A percentile compares a stretch with the other conserved stretches of the same genome.
Conservation (phyloP, 2,888 invertebrate species). For the Cerceris rybyensis region DNA sequence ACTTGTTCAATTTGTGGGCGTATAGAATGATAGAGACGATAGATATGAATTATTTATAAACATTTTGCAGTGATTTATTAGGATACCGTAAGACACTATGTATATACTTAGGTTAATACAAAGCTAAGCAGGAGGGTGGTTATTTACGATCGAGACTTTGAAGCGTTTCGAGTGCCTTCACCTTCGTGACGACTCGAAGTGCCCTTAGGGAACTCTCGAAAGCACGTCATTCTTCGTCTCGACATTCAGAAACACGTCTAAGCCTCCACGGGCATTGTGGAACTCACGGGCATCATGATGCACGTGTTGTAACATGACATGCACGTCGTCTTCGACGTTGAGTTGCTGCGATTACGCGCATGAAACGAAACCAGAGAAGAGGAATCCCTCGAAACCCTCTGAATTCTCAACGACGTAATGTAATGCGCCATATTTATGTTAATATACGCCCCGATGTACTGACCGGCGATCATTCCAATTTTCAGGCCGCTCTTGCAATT, state of each 20-base stretch:
- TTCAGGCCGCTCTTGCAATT: not conserved
- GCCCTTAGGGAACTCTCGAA: constrained; percentile 36
- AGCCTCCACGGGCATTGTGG: not conserved
- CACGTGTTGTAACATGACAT: constrained; percentile 34
- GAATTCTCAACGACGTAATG: constrained; percentile 18
- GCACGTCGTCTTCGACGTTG: constrained; percentile 10
- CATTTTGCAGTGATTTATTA: constrained; percentile 44
- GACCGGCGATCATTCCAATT: not conserved
- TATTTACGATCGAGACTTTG: constrained; percentile 51
- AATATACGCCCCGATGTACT: constrained; percentile 15
- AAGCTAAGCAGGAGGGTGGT: constrained; percentile 47
- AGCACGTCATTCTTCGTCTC: constrained; percentile 36
- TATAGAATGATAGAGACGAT: too few species aligned
- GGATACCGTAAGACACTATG: constrained; percentile 10
- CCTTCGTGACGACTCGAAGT: constrained; percentile 7
- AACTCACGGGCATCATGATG: constrained; percentile 6
- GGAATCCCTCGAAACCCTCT: constrained; percentile 26
- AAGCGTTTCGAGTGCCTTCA: constrained; percentile 18
- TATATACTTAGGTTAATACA: constrained; percentile 33
- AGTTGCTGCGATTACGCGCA: constrained; percentile 15
- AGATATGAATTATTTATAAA: constrained; percentile 46
- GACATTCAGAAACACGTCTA: constrained; percentile 39
- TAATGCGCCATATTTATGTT: constrained; percentile 42
- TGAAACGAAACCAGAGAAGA: constrained; percentile 29
- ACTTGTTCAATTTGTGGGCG: not conserved